Evolutionary conservation across 2,797 vertebrate species (phyloP).

Genomic region (Adelosebastes latens): DNA sequence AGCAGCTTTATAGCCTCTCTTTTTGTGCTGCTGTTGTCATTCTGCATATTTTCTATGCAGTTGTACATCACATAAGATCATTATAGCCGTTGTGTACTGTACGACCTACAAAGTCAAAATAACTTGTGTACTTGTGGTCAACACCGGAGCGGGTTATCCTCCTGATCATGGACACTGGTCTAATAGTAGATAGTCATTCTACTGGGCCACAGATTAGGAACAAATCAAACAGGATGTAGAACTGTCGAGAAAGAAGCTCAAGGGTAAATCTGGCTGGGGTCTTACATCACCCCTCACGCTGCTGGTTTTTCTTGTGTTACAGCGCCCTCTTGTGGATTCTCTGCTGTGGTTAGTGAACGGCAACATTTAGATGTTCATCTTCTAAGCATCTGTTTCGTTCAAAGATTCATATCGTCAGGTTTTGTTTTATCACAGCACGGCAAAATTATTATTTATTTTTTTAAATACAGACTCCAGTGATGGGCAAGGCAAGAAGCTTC

Average conservation of each 20-base stretch:
- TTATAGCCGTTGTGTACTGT: background rate
- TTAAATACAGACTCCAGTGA: background rate
- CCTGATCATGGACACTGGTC: background rate
- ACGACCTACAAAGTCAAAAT: background rate
- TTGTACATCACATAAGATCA: background rate
- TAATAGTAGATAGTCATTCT: background rate
- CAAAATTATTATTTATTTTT: background rate
- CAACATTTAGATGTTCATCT: background rate
- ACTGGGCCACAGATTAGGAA: background rate
- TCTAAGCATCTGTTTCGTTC: background rate
- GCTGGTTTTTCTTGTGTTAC: conserved; percentile 12
- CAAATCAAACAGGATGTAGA: background rate
- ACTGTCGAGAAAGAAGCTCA: background rate
- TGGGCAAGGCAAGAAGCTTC: background rate
- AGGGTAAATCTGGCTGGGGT: background rate
- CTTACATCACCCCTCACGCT: conserved; percentile 24
- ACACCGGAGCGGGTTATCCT: background rate
- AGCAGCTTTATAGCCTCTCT: background rate
- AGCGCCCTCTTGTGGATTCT: conserved; percentile 59
- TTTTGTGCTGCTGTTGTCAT: background rate
- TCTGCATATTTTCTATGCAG: background rate
- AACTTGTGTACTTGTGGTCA: background rate
- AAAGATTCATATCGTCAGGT: background rate
- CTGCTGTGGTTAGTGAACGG: background rate
- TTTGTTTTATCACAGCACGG: background rate